Evolutionary conservation across 2,888 invertebrate species (phyloP).

Genomic region (Lasioglossum villosulum): DNA sequence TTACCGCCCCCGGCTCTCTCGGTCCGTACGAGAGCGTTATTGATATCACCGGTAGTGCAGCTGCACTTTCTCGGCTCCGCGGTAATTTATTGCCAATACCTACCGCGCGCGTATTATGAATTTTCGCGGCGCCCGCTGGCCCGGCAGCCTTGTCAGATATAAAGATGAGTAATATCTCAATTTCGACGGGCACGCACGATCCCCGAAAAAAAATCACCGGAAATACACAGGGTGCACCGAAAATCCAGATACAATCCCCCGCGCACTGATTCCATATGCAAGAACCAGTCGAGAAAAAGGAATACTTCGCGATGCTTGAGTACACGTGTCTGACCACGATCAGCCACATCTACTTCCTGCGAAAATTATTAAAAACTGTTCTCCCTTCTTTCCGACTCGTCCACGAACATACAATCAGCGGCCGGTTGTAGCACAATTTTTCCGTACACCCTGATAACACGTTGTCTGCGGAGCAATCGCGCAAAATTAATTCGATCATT

Average conservation of each 20-base stretch:
- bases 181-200: slow-evolving; percentile 1
- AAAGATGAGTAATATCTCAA: slow-evolving; percentile 10
- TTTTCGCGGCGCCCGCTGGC: slow-evolving; percentile 24
- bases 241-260: not conserved
- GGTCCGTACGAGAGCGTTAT: slow-evolving; percentile 50
- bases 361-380: not conserved
- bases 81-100: slow-evolving; percentile 62
- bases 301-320: not conserved
- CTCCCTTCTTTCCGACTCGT: not conserved
- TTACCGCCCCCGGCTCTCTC: slow-evolving; percentile 32
- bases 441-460: not conserved
- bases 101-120: slow-evolving; percentile 25
- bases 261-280: not conserved
- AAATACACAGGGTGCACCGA: not conserved
- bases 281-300: not conserved
- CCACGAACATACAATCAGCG: not conserved
- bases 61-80: slow-evolving; percentile 37
- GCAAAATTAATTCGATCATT: not conserved
- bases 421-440: not conserved
- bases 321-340: not conserved
- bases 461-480: not conserved
- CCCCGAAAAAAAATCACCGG: not conserved
- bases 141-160: not conserved
- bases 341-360: not conserved
- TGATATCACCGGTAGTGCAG: slow-evolving; percentile 56